These are phyloP conservation scores for Prionailurus bengalensis DNA, from an alignment of 2,113 vertebrate genomes.

Conservation along the genomic window DNA sequence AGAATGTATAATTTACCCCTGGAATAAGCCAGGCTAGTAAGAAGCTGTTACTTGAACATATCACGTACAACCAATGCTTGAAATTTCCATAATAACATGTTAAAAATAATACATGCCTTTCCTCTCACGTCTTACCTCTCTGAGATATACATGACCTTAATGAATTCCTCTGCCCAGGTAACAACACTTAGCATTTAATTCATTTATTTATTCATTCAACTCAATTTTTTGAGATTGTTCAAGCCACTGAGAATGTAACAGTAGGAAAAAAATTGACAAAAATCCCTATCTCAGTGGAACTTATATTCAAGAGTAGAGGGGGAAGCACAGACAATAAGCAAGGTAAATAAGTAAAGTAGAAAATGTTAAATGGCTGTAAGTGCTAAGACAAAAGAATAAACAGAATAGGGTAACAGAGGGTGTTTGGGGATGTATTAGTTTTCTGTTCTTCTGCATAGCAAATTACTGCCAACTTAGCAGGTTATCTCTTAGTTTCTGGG, in stretches of 20 bases:
- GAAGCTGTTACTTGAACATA: neutral
- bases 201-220: neutral
- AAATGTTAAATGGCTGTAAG: neutral
- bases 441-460: neutral
- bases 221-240: neutral
- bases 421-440: neutral
- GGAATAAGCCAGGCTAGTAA: neutral
- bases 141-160: neutral
- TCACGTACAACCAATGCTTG: neutral
- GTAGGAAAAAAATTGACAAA: neutral
- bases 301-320: neutral
- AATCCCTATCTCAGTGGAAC: neutral
- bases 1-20: neutral
- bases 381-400: neutral
- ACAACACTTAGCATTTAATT: neutral
- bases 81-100: neutral
- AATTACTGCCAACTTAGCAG: neutral
- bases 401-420: neutral
- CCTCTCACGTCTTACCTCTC: neutral
- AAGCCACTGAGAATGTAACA: neutral
- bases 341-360: neutral
- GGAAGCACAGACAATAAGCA: neutral
- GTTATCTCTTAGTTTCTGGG: neutral
- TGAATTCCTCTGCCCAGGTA: conserved; percentile 6
- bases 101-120: neutral